Base-by-base conservation (phyloP, 92 coral and sea anemone genomes). In the Diadumene lineata region DNA sequence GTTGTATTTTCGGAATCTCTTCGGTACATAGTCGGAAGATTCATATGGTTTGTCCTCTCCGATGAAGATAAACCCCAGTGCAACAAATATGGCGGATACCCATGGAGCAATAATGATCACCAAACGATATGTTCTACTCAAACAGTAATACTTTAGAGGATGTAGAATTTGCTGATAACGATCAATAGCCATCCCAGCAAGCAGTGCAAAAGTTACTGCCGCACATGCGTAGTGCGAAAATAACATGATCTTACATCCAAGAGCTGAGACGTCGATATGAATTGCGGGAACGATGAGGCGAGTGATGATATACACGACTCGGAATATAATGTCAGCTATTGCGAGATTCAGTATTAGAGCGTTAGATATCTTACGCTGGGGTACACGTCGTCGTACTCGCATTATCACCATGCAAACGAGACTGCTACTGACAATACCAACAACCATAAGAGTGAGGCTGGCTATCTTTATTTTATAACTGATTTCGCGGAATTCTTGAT, bases 181-280 rank as follows among this genome's bases (percentile, higher is more conserved):
- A 68, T 89, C 90, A 21, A 85, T 61, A n/a, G 94, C 84, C 33
- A 89, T 89, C 66, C 87, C 90, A 31, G 90, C 75, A 67, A 89
- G 81, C 34, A 89, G 82, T 6, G 77, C 77, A 51, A 89, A 89
- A 0, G 80, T 76, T 1, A 85, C 80, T 0, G 90, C 90, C 9
- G 90, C 90, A 30, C 85, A 81, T 11, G 88, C 73, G 34, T 73
- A 81, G 43, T 81, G 85, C 0, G 69, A 70, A 60, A 75, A 81
- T n/a, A 85, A 53, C 31, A 76, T 69, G 31, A 68, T 26, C 66
- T 89, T 82, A 76, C 94, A 85, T 31, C 58, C 69, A 3, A 43
- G 13, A 11, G 7, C n/a, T 4, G 79, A 55, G 4, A 74, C 56
- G 22, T n/a, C 24, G 17, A 25, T 27, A 24, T 43, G 68, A 24